phyloP scores from a whole-genome alignment of 2,888 invertebrate genomes.

The Tortrix viridana region DNA sequence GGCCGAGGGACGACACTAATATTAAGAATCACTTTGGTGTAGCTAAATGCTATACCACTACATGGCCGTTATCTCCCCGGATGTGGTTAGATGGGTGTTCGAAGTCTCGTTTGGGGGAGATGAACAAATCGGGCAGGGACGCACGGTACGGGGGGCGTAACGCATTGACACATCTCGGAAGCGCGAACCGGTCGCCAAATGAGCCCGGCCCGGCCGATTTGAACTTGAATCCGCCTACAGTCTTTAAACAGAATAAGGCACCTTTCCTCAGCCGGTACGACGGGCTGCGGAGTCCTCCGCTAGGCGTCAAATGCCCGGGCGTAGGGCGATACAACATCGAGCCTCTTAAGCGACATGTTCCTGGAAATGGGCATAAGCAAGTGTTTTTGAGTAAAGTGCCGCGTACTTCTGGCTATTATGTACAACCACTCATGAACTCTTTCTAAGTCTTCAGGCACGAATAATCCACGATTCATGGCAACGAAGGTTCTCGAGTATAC shows the following conservation, averaged over 20 bases:
- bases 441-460: conserved; percentile 51
- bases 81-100: conserved; percentile 64
- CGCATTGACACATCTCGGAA: conserved; percentile 75
- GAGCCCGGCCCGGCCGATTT: conserved; percentile 83
- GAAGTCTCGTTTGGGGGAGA: conserved; percentile 61
- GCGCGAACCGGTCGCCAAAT: conserved; percentile 73
- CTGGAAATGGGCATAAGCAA: conserved; percentile 67
- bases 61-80: conserved; percentile 68
- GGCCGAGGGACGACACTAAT: conserved; percentile 73
- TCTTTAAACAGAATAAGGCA: conserved; percentile 54
- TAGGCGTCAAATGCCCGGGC: conserved; percentile 70
- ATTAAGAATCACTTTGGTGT: conserved; percentile 82
- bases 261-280: conserved; percentile 73
- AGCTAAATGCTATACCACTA: conserved; percentile 55
- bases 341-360: conserved; percentile 44
- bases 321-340: conserved; percentile 63
- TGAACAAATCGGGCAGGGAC: conserved; percentile 69
- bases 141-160: conserved; percentile 70
- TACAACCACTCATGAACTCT: conserved; percentile 67
- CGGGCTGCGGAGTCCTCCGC: conserved; percentile 64
- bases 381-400: conserved; percentile 64
- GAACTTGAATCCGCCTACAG: conserved; percentile 50
- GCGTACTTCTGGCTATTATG: conserved; percentile 65
- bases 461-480: background rate
- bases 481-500: no score